phyloP scores from a whole-genome alignment of 1,140 invertebrate genomes.

The Bombus vancouverensis region DNA sequence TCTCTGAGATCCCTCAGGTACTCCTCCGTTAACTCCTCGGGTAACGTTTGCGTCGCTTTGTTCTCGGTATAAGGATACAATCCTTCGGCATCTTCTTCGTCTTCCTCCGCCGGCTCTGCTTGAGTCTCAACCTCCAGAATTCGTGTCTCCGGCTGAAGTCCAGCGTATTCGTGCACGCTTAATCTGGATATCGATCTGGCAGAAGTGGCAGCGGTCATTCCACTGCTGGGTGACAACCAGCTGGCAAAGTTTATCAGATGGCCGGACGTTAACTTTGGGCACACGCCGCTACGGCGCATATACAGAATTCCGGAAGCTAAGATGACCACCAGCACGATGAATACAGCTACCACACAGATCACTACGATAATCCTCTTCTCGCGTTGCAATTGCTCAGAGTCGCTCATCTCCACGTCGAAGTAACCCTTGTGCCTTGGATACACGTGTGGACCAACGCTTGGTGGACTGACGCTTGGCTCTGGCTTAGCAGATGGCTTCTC shows the following conservation, averaged over 20 bases:
- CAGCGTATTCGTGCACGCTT: slow-evolving; percentile 86
- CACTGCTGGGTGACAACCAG: slow-evolving; percentile 77
- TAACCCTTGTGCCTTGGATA: slow-evolving; percentile 78
- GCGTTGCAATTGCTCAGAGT: slow-evolving; percentile 76
- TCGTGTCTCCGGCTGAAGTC: slow-evolving; percentile 82
- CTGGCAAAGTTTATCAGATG: slow-evolving; percentile 73
- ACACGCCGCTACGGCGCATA: slow-evolving; percentile 83
- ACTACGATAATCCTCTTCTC: slow-evolving; percentile 81
- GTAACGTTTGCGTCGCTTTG: slow-evolving; percentile 88
- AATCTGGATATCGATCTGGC: slow-evolving; percentile 85
- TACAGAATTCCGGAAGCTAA: slow-evolving; percentile 82
- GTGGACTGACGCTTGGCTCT: slow-evolving; percentile 75
- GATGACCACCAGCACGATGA: slow-evolving; percentile 81
- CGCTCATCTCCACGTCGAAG: slow-evolving; percentile 79
- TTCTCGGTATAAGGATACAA: slow-evolving; percentile 84
- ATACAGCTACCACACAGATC: slow-evolving; percentile 82
- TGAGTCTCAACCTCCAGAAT: slow-evolving; percentile 74
- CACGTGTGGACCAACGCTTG: slow-evolving; percentile 78
- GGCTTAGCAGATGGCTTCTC: slow-evolving; percentile 69
- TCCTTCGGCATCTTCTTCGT: slow-evolving; percentile 75
- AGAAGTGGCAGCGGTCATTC: slow-evolving; percentile 81
- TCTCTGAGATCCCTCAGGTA: slow-evolving; percentile 87
- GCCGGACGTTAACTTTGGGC: slow-evolving; percentile 77
- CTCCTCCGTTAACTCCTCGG: slow-evolving; percentile 89
- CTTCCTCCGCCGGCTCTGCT: slow-evolving; percentile 65